Conservation (phyloP, 2,113 vertebrate species). For the Hemicordylus capensis region DNA sequence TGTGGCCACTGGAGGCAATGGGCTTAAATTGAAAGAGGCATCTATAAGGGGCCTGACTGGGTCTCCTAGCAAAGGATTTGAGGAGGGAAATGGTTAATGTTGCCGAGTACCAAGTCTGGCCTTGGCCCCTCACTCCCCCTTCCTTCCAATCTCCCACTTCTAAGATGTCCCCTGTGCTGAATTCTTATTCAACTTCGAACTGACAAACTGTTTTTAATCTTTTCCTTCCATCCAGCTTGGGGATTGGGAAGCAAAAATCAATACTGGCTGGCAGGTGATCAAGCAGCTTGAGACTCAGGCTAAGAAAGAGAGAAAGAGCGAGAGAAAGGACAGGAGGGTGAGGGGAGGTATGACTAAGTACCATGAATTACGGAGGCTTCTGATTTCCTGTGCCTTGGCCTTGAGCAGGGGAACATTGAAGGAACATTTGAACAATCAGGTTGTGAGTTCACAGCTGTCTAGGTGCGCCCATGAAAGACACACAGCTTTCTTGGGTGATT, state of each 20-base stretch:
- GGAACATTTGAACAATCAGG: constrained; percentile 62
- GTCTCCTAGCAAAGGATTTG: background rate
- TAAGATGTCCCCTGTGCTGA: constrained; percentile 84
- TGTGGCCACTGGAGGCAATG: background rate
- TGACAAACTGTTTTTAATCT: constrained; percentile 99
- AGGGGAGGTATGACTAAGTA: constrained; percentile 52
- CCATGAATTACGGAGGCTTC: constrained; percentile 72
- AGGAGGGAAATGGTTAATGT: constrained; percentile 57
- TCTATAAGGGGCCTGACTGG: accelerated
- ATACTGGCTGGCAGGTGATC: constrained; percentile 97
- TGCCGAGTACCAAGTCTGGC: constrained; percentile 35
- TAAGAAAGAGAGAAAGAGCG: constrained; percentile 64
- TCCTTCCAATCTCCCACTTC: constrained; percentile 68
- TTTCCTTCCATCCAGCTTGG: constrained; percentile 94
- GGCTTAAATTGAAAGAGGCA: background rate
- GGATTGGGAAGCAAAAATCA: constrained; percentile 99
- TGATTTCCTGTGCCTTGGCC: constrained; percentile 75
- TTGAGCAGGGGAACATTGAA: constrained; percentile 65
- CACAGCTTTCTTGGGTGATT: background rate
- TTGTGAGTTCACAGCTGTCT: constrained; percentile 72
- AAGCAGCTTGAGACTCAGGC: constrained; percentile 83
- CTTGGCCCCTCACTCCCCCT: constrained; percentile 58
- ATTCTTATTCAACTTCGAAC: constrained; percentile 98
- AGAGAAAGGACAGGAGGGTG: background rate
- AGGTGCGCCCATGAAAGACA: constrained; percentile 61